Evolutionary conservation across 1,140 invertebrate genomes (phyloP), one percentile per base, ranked within the genome.

Genomic region (Macrocentrus cingulum): DNA sequence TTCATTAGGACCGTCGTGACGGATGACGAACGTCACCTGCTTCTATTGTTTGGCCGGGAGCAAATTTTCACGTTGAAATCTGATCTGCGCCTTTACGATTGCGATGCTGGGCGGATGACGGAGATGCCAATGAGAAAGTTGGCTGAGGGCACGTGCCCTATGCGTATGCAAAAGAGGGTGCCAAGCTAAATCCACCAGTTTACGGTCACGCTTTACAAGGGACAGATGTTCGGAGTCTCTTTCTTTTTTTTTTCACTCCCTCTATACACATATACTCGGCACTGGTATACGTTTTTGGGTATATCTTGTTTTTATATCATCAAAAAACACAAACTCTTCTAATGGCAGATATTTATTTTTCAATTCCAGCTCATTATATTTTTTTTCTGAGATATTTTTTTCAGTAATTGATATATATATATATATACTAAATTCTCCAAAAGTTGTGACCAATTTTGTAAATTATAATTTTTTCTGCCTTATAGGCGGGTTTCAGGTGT

Each of bases 71-170:
- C 25, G 23, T 20, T 23, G 54, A 56, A 48, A 56, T 56, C 29
- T 36, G 54, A 56, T 22, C 48, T 45, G 48, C 39, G 49, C 20
- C 49, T 56, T 56, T 48, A 56, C 41, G 54, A 56, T 56, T 56
- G 29, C 18, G 19, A 37, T 19, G n/a, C 22, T 15, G 29, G 8
- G 25, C 11, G 19, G 25, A 32, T 53, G 25, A 36, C 20, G 39
- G 7, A 51, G 23, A 16, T 22, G 23, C 6, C 15, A 37, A 13
- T 37, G 22, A 22, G 15, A 51, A 22, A 39, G 16, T 51, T 49
- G 11, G 16, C 15, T 11, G 23, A 51, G 49, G 49, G 49, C 49
- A 51, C 49, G 49, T 51, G 49, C 49, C 49, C 34, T 20, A 19
- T 37, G 50, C 54, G 54, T 56, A 56, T 34, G 19, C 16, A 34